These are phyloP conservation scores for Ophonus ardosiacus DNA, from an alignment of 2,888 invertebrate genomes.

Conservation along the genomic window DNA sequence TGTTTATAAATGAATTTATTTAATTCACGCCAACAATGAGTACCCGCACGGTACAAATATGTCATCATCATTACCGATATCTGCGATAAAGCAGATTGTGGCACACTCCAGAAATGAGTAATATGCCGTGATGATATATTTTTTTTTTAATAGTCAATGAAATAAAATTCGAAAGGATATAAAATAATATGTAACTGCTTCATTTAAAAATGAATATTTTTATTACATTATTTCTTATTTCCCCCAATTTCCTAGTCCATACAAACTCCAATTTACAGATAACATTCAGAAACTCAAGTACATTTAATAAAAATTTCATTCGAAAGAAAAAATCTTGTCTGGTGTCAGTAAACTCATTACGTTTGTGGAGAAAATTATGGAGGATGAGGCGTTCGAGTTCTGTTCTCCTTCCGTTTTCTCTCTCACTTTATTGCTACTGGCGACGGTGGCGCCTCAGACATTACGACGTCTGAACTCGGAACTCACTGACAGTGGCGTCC, in stretches of 20 bases:
- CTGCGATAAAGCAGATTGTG: no score
- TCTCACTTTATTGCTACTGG: background rate
- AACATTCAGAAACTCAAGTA: background rate
- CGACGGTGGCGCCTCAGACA: conserved; percentile 3
- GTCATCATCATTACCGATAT: no score
- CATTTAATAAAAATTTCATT: conserved; percentile 8
- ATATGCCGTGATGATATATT: no score
- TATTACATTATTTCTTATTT: background rate
- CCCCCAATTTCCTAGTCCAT: background rate
- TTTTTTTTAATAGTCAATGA: background rate
- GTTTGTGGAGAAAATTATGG: conserved; percentile 11
- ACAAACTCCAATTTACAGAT: background rate
- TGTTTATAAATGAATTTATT: no score
- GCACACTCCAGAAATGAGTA: no score
- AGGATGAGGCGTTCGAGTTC: background rate
- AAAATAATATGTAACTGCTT: background rate
- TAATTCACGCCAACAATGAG: no score
- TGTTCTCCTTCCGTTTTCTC: background rate
- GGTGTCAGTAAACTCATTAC: conserved; percentile 44
- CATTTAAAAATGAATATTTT: no score
- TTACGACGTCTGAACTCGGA: background rate
- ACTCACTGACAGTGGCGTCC: conserved; percentile 2
- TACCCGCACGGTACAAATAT: no score
- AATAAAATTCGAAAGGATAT: background rate
- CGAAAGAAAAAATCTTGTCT: conserved; percentile 13